Base-by-base conservation (phyloP, 2,888 invertebrate genomes). In the Dolichomitus sp. region DNA sequence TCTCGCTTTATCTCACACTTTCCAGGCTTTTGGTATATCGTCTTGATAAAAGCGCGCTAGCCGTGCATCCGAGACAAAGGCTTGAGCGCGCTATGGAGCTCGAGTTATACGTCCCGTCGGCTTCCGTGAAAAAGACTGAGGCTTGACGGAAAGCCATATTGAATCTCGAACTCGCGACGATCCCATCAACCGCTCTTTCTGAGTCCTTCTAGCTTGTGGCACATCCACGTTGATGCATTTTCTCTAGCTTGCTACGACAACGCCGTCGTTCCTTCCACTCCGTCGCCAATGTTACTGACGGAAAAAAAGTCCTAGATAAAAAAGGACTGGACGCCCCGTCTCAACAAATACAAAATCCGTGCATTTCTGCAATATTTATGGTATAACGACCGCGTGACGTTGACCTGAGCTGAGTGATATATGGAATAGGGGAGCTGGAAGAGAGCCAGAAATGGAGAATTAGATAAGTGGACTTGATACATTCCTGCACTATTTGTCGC, bases 151-250 rank as follows among this genome's bases (percentile, higher is more conserved):
- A 82, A 74, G 40, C 74, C 81, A 74, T 82, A 82, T 77, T 78
- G 81, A 78, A 73, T 82, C 65, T 73, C 68, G 40, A 78, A 81
- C 63, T 57, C 73, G 54, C 52, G 63, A 61, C 68, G 72, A 82
- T 82, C 63, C 68, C 74, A 82, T 82, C 81, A 74, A 33, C 66
- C 65, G 19, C 30, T 72, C 30, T 23, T 27, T 45, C 33, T 42
- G 48, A 57, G 70, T 12, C 52, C 37, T 65, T 54, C 40, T n/a
- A 37, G 57, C 42, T 57, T 17, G 45, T 45, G 52, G 19, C 65
- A 48, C 40, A 30, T 59, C 42, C 48, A 14, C 45, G 59, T 59
- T 61, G 61, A 72, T 72, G 72, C 48, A 30, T 72, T 61, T 61
- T 27, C 37, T 50, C 45, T 4, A n/a, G 17, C 30, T 30, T 17